These are phyloP conservation scores for Butorides virescens DNA, from an alignment of 2,113 vertebrate species.

Conservation along the genomic window DNA sequence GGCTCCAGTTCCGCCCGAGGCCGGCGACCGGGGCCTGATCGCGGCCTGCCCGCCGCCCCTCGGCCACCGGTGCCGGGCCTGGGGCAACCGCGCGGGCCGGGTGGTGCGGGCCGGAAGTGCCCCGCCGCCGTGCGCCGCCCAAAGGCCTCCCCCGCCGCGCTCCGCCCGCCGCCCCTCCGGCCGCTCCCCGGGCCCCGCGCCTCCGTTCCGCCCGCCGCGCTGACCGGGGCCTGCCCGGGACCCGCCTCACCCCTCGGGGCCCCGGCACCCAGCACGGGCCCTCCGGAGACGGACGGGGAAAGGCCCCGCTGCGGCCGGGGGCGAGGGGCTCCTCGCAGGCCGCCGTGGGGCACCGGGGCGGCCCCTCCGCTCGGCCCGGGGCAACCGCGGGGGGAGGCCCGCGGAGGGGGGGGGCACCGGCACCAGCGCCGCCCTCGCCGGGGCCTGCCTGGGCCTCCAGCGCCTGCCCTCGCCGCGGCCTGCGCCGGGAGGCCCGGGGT, in stretches of 20 bases:
- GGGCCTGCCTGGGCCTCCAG: not conserved
- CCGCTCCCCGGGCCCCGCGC: not conserved
- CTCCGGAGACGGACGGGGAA: not conserved
- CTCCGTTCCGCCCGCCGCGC: not conserved
- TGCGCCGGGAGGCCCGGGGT: not conserved
- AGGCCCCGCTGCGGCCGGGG: not conserved
- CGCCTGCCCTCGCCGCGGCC: not conserved
- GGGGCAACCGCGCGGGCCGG: accelerated
- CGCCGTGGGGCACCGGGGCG: not conserved
- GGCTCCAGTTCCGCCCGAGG: not conserved
- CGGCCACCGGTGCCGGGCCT: too few relatives aligned
- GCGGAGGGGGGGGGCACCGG: too few relatives aligned
- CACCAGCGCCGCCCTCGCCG: not conserved
- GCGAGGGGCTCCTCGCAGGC: not conserved
- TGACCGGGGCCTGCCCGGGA: too few relatives aligned
- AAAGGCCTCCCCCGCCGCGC: not conserved
- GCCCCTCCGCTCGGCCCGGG: not conserved
- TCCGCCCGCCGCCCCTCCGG: not conserved
- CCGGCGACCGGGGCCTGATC: accelerated
- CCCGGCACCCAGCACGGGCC: too few relatives aligned
- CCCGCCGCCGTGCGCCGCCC: not conserved
- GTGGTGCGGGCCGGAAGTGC: accelerated
- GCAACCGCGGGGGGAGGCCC: too few relatives aligned
- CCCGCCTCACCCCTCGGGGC: too few relatives aligned
- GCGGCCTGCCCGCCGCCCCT: too few relatives aligned